A percentile compares a stretch with the other conserved stretches of the same genome.
Evolutionary conservation across 2,888 invertebrate genomes (phyloP).

Genomic region (Scaptomyza caliginosa): DNA sequence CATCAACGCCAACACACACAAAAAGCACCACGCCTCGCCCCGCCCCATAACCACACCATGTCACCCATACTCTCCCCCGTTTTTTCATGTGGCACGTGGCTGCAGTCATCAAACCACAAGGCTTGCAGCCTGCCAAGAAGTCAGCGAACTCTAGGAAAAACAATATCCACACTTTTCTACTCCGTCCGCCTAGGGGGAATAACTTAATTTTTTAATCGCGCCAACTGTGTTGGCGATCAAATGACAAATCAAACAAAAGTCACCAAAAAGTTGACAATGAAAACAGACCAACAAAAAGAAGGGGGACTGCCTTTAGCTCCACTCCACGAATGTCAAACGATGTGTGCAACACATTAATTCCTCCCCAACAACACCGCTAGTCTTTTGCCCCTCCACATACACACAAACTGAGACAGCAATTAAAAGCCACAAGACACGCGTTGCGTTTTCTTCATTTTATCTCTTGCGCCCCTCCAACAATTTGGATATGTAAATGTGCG

Average conservation of each 20-base stretch:
- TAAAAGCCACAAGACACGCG: conserved; percentile 75
- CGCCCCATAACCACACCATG: neutral
- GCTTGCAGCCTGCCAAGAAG: conserved; percentile 37
- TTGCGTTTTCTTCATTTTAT: conserved; percentile 8
- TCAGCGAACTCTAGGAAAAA: conserved; percentile 60
- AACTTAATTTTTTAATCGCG: conserved; percentile 75
- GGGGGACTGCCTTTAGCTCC: conserved; percentile 8
- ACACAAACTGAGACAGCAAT: conserved; percentile 61
- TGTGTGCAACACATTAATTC: conserved; percentile 82
- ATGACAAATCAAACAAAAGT: conserved; percentile 79
- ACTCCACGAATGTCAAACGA: conserved; percentile 76
- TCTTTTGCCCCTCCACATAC: conserved; percentile 7
- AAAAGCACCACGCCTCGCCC: neutral
- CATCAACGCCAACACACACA: conserved; percentile 38
- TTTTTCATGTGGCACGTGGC: conserved; percentile 47
- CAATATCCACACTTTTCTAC: conserved; percentile 38
- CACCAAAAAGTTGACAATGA: conserved; percentile 55
- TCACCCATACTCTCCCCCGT: neutral
- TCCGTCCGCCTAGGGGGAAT: neutral
- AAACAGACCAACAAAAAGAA: conserved; percentile 20
- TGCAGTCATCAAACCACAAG: conserved; percentile 45
- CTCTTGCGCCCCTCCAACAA: conserved; percentile 56
- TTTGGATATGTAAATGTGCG: conserved; percentile 82
- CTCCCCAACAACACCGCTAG: conserved; percentile 6
- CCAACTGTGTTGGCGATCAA: conserved; percentile 76